Base-by-base conservation (phyloP, 2,797 vertebrate genomes). In the Cephalopachus bancanus region DNA sequence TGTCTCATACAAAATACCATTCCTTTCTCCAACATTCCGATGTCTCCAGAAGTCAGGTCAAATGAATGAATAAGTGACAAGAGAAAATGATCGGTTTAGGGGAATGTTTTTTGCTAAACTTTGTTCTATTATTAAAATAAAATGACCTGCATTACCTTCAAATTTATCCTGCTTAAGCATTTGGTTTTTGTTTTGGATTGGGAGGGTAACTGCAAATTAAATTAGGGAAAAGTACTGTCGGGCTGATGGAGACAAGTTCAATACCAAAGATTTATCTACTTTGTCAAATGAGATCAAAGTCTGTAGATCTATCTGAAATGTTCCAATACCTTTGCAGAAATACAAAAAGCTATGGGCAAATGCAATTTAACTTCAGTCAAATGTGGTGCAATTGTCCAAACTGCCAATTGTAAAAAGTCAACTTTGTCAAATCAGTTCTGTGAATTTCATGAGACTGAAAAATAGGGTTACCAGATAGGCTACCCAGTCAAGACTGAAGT, bases 261-360 rank as follows among this genome's bases (percentile, higher is more conserved):
- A 98, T 98, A 98, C 97, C 96, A 98, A 99, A 98, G 98, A 99
- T 99, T 99, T 99, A 99, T 99, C 98, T 99, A 98, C 98, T 99
- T 99, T 99, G 98, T 99, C 99, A 99, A 98, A 99, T 98, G 98
- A 99, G 99, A 99, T 99, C 99, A 99, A 97, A 98, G 98, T 98
- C 98, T 98, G 97, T 96, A 98, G 98, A 98, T 98, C 98, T 97
- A 97, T 98, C 95, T 97, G 83, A 99, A 99, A 99, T 97, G 96
- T 98, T 98, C 97, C 98, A 87, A 97, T 98, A 98, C 89, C 97
- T 99, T 97, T 98, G 80, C 17, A 80, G 80, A 98, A 98, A 95
- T 84, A 97, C 71, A 89, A 96, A 96, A 98, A 97, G 95, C 98
- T 98, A 91, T 64, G 75, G 97, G 97, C 86, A 99, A 99, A 98